Base-by-base conservation (phyloP, 2,888 invertebrate species). In the Euproctis similis region DNA sequence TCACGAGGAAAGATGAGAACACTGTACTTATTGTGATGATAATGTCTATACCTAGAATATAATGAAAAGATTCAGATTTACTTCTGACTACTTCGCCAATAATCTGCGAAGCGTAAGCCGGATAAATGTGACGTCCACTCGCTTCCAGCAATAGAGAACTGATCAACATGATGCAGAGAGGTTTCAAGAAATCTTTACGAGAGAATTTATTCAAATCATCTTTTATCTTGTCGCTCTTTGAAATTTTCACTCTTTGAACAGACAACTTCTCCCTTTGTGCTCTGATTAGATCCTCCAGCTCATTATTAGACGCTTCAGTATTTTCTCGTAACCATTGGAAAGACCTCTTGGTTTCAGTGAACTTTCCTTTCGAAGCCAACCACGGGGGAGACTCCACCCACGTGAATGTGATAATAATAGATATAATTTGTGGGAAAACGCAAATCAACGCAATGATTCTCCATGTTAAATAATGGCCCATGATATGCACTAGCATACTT, bases 321-420 rank as follows among this genome's bases (percentile, higher is more conserved):
- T 55, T 46, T 1, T 87, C 87, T 36, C 88, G 62, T 24, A 87
- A 73, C 67, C 78, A 87, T 25, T 72, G 67, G 12, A 87, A 84
- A 0, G 38, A 24, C 12, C 18, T 27, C 12, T 42, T 36, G 2
- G 53, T 49, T 16, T 28, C 30, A 1, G 43, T 31, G 11, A 36
- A 57, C 4, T 40, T 29, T n/a, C 42, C 26, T 24, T 33, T 47
- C 0, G 43, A 42, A 8, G 45, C 34, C 4, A 58, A 26, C 52
- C 55, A 57, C 1, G 52, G 37, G 1, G 58, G 53, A 12, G 53
- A 55, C 13, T 57, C 58, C 1, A 53, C 53, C 58, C 58, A 58
- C 1, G 53, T 53, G 24, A 4, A 49, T 4, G 42, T 25, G 2
- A 55, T 42, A 0, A 34, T 2, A 1, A 53, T 4, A 8, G 40